Evolutionary conservation across 2,797 vertebrate genomes (phyloP).

Genomic region (Meda fulgida): DNA sequence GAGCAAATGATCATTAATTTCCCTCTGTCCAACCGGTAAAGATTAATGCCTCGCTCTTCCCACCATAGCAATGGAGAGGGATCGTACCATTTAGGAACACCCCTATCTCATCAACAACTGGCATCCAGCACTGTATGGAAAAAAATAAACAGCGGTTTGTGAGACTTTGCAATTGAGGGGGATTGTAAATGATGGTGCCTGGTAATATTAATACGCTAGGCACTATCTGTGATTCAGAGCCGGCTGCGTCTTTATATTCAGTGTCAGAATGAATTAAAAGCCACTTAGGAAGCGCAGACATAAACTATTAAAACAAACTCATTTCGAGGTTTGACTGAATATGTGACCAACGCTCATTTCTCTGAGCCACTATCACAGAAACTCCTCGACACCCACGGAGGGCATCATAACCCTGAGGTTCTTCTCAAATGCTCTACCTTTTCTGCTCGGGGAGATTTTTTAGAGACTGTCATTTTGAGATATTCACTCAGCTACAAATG

Average conservation of each 20-base stretch:
- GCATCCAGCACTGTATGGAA: conserved; percentile 28
- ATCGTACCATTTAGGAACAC: conserved; percentile 60
- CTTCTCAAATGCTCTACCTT: conserved; percentile 37
- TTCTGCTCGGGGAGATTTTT: conserved; percentile 21
- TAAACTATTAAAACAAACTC: conserved; percentile 37
- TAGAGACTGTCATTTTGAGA: conserved; percentile 53
- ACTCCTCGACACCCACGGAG: conserved; percentile 8
- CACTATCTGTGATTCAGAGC: conserved; percentile 29
- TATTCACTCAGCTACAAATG: conserved; percentile 50
- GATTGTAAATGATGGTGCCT: conserved; percentile 3
- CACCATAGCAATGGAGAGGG: conserved; percentile 57
- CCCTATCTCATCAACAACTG: conserved; percentile 45
- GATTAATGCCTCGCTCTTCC: conserved; percentile 75
- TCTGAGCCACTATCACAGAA: conserved; percentile 27
- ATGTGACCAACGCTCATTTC: background rate
- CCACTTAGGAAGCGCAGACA: conserved; percentile 21
- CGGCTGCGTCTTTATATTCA: conserved; percentile 32
- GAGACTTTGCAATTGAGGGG: conserved; percentile 6
- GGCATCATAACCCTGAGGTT: conserved; percentile 32
- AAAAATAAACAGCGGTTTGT: conserved; percentile 33
- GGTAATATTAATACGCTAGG: conserved; percentile 22
- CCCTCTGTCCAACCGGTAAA: conserved; percentile 76
- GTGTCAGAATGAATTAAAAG: conserved; percentile 45
- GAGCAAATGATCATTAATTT: conserved; percentile 85
- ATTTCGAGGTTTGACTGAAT: background rate